Evolutionary conservation across 2,797 vertebrate genomes (phyloP).

Genomic region (Knipowitschia caucasica): DNA sequence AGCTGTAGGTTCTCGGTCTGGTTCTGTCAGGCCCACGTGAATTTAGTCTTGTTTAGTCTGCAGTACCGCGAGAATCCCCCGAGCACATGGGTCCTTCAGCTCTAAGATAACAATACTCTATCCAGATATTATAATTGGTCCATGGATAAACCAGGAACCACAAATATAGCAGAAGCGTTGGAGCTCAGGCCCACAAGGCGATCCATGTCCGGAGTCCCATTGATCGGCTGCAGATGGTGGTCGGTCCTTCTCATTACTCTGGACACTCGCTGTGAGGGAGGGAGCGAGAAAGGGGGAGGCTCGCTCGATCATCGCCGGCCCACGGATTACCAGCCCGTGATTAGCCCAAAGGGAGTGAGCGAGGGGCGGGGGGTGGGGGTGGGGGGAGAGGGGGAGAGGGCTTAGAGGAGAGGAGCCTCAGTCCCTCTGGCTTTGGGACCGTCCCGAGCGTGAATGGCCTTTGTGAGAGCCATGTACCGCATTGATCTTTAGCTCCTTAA

Average conservation of each 20-base stretch:
- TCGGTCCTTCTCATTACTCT: constrained; percentile 72
- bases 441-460: constrained; percentile 60
- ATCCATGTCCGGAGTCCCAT: constrained; percentile 18
- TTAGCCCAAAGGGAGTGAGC: constrained; percentile 56
- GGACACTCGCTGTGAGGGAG: constrained; percentile 70
- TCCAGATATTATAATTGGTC: too few relatives aligned
- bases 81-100: too few relatives aligned
- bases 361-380: background rate
- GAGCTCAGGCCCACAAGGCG: constrained; percentile 12
- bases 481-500: constrained; percentile 76
- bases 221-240: constrained; percentile 67
- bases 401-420: constrained; percentile 72
- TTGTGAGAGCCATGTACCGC: constrained; percentile 47
- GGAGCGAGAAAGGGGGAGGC: constrained; percentile 31
- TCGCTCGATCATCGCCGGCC: constrained; percentile 61
- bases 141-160: too few relatives aligned
- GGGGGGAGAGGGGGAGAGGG: constrained; percentile 39
- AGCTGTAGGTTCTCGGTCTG: too few relatives aligned
- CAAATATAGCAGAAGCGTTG: background rate
- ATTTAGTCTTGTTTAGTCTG: too few relatives aligned
- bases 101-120: too few relatives aligned
- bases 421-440: constrained; percentile 61
- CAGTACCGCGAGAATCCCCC: too few relatives aligned
- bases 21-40: too few relatives aligned
- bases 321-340: constrained; percentile 76